Base-by-base conservation (phyloP, 1,140 invertebrate species). In the Brevipalpus yothersi region DNA sequence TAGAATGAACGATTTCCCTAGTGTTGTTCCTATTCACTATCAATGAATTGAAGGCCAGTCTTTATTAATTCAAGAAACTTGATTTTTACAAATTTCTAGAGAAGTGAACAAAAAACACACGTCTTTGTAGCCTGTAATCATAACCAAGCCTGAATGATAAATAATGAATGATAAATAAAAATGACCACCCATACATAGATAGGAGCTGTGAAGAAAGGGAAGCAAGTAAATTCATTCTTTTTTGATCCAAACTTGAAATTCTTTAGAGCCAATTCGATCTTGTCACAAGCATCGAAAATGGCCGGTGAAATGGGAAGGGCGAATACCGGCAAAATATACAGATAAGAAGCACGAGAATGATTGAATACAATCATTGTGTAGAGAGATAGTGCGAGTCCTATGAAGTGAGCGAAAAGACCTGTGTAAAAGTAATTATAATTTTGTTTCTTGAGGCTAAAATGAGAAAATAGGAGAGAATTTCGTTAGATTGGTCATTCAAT, bases 341-440 rank as follows among this genome's bases (percentile, higher is more conserved):
- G 72, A 31, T 99, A 74, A 60, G 95, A 94, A 1, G 95, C 95
- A 77, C 99, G 76, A n/a, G 92, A 92, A 74, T 96, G 91, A 71
- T 94, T 92, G 73, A 93, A 99, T 55, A 92, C 77, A 73, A 97
- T 91, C 91, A 99, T 97, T 51, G 99, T 86, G 61, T 90, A 78
- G 69, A 98, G 95, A 0, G 95, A 99, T 2, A 83, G 77, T 64
- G 95, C 71, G 53, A 99, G 74, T 11, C 95, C 95, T 64, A 90
- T 70, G 64, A 96, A 82, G 72, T 99, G 99, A 0, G 94, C 93
- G 54, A 82, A 71, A 69, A 96, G 86, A 42, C 90, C 86, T n/a
- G 85, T 78, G 68, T 89, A 84, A 73, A 97, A 98, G 70, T 98
- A 98, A 4, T 82, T 80, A 67, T 88, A 83, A 1, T 80, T 80